Base-by-base conservation (phyloP, 2,113 vertebrate species). In the Atractosteus spatula region DNA sequence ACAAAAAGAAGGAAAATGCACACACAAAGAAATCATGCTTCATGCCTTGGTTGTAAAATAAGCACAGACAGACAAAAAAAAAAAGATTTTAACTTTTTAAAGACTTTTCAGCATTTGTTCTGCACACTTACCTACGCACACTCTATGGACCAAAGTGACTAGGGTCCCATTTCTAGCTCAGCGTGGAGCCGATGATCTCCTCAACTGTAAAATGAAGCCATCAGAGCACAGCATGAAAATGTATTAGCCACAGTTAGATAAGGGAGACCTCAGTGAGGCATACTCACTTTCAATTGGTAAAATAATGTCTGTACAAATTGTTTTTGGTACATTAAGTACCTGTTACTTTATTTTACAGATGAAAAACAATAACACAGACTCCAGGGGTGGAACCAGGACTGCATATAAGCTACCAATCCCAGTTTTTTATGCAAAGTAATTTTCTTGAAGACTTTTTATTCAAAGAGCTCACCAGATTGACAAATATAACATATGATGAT, bases 281-380 rank as follows among this genome's bases (percentile, higher is more conserved):
- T 92, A 89, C 92, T 84, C 91, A 85, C 92, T 95, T 94, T 91
- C 92, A 94, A 92, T 94, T 92, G 96, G 96, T 90, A 92, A 95
- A 97, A 97, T 96, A 97, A 98, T 93, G 93, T 92, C 94, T 95
- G 94, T 92, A 95, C 96, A 98, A 99, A 99, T 99, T 99, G 97
- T 98, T 99, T 99, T 99, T 99, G 97, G 96, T 98, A 99, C 97
- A 98, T 99, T 99, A 99, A 98, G 97, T 99, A 99, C 96, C 95
- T 99, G 97, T 97, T 96, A 98, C 96, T 92, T 92, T 92, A 91
- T 93, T 92, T 93, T 90, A 93, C 91, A 93, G 92, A 92, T 93
- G 91, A 89, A 92, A 93, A 94, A 93, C 91, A 93, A 93, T 92
- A 93, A 92, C 90, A 89, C 84, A 88, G 89, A 84, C 88, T 90